Evolutionary conservation across 1,140 invertebrate species (phyloP).

Genomic region (Saccostrea cuccullata): DNA sequence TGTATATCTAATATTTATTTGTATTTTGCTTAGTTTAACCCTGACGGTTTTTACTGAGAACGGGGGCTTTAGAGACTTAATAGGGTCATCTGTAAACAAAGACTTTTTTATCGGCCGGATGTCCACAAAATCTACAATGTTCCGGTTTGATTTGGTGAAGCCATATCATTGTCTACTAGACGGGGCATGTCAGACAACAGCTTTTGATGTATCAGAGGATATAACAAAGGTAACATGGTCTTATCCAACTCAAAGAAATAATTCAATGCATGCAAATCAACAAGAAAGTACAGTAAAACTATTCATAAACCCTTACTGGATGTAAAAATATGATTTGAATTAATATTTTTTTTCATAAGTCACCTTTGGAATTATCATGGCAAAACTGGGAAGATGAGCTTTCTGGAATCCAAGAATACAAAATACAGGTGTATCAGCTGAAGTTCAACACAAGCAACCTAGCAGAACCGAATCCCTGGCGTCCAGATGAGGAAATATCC

Average conservation of each 20-base stretch:
- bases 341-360: background rate
- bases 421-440: background rate
- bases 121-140: slow-evolving; percentile 22
- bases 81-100: background rate
- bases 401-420: slow-evolving; percentile 27
- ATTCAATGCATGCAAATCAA: too few species aligned
- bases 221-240: background rate
- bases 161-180: slow-evolving; percentile 1
- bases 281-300: too few species aligned
- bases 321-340: too few species aligned
- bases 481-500: slow-evolving; percentile 17
- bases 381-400: slow-evolving; percentile 6
- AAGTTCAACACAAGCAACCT: background rate
- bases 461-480: background rate
- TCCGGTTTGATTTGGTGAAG: slow-evolving; percentile 28
- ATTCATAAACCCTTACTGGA: too few species aligned
- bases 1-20: too few species aligned
- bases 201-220: background rate
- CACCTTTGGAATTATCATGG: background rate
- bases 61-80: slow-evolving; percentile 6
- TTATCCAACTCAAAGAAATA: too few species aligned
- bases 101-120: background rate
- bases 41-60: slow-evolving; percentile 14
- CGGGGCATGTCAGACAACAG: background rate
- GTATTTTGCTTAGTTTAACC: slow-evolving; percentile 22